Percentiles rank a stretch among this genome's conserved stretches.
Evolutionary conservation across 23 tunicate species (phyloP).

Genomic region (Aplidium turbinatum): DNA sequence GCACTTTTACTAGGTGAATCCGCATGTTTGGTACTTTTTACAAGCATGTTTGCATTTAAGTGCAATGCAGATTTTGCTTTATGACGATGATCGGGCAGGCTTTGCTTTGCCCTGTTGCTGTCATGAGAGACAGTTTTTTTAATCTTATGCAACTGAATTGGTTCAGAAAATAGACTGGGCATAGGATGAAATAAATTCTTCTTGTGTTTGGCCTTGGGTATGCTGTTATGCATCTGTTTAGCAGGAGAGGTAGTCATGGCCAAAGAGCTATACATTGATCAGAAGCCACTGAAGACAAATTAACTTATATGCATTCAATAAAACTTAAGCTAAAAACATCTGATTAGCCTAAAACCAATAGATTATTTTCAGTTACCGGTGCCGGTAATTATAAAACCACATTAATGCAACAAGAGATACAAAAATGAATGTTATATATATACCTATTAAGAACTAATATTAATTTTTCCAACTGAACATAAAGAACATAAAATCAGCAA

Average conservation of each 20-base stretch:
- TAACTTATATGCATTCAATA: too few species aligned
- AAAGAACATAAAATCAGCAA: too few species aligned
- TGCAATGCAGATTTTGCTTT: neutral
- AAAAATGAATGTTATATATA: too few species aligned
- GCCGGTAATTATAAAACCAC: too few species aligned
- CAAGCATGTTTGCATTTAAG: neutral
- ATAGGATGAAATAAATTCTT: conserved; percentile 34
- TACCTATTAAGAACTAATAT: too few species aligned
- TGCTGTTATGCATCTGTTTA: conserved; percentile 31
- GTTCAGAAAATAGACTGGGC: conserved; percentile 81
- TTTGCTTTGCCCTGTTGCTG: neutral
- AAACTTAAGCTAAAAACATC: too few species aligned
- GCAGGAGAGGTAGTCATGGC: conserved; percentile 72
- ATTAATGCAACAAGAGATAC: too few species aligned
- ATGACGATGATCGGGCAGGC: neutral
- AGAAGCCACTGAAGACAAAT: too few species aligned
- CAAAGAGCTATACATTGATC: neutral
- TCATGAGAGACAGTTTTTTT: conserved; percentile 27
- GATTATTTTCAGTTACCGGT: too few species aligned
- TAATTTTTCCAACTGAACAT: too few species aligned
- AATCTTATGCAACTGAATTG: conserved; percentile 57
- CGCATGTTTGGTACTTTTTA: neutral
- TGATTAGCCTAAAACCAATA: too few species aligned
- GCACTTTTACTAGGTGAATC: too few species aligned
- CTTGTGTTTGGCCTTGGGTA: conserved; percentile 51